Evolutionary conservation across 2,113 vertebrate species (phyloP).

Genomic region (Gambusia affinis): DNA sequence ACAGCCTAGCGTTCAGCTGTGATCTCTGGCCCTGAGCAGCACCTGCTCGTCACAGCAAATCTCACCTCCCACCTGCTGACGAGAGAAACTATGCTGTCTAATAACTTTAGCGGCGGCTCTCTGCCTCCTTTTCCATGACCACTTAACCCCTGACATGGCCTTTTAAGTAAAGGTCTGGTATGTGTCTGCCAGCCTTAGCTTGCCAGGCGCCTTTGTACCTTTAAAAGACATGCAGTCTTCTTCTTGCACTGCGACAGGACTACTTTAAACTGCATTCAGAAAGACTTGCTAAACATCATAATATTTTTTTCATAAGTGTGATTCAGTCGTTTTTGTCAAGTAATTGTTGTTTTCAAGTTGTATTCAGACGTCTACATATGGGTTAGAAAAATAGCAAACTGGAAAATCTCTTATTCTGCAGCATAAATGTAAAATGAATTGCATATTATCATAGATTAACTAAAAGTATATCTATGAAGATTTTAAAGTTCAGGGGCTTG

Average conservation of each 20-base stretch:
- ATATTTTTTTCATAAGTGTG: conserved; percentile 14
- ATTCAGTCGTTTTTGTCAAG: neutral
- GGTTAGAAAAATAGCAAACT: neutral
- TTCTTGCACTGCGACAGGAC: conserved; percentile 37
- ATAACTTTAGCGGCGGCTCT: conserved; percentile 69
- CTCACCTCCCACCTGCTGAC: conserved; percentile 75
- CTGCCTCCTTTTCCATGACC: conserved; percentile 70
- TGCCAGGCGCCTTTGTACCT: conserved; percentile 55
- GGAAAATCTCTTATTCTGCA: neutral
- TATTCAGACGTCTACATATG: neutral
- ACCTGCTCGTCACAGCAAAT: conserved; percentile 72
- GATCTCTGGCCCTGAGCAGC: conserved; percentile 66
- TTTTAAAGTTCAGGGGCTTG: neutral
- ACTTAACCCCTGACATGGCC: conserved; percentile 77
- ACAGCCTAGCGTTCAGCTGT: conserved; percentile 66
- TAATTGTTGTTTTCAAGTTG: neutral
- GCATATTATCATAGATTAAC: neutral
- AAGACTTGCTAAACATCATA: conserved; percentile 10
- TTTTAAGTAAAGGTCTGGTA: conserved; percentile 74
- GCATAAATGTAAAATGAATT: neutral
- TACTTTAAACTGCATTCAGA: conserved; percentile 22
- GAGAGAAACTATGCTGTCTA: conserved; percentile 70
- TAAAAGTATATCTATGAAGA: neutral
- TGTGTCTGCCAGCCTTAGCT: conserved; percentile 69
- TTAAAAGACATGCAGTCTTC: conserved; percentile 56